Conservation (phyloP, 2,113 vertebrate species). For the Pygathrix nemaeus region DNA sequence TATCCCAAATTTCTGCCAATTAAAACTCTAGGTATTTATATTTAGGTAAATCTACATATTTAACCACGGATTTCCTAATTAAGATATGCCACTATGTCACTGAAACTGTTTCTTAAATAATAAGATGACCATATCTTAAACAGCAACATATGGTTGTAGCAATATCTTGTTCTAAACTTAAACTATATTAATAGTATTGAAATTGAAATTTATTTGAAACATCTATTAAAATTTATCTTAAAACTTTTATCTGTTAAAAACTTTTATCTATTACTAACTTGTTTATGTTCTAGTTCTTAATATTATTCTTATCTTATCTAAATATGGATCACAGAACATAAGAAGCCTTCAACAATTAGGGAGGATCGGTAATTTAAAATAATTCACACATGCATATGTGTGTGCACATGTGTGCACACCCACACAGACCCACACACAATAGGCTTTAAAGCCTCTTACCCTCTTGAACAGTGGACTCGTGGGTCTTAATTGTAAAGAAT, state of each 20-base stretch:
- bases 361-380: background rate
- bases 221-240: background rate
- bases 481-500: background rate
- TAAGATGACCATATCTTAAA: background rate
- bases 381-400: background rate
- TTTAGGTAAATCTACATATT: background rate
- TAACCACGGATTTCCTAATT: background rate
- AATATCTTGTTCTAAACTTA: background rate
- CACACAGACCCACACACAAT: no score
- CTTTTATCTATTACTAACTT: background rate
- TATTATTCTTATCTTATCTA: background rate
- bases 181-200: background rate
- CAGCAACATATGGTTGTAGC: background rate
- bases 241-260: background rate
- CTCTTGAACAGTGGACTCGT: background rate
- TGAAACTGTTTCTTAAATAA: background rate
- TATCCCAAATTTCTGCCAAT: background rate
- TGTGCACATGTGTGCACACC: background rate
- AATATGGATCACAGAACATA: background rate
- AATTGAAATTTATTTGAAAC: conserved; percentile 19
- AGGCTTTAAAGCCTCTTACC: background rate
- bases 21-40: conserved; percentile 13
- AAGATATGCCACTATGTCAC: background rate
- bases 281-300: background rate
- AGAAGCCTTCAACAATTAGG: background rate